Evolutionary conservation across 2,888 invertebrate genomes (phyloP).

Genomic region (Cheilosia soror): DNA sequence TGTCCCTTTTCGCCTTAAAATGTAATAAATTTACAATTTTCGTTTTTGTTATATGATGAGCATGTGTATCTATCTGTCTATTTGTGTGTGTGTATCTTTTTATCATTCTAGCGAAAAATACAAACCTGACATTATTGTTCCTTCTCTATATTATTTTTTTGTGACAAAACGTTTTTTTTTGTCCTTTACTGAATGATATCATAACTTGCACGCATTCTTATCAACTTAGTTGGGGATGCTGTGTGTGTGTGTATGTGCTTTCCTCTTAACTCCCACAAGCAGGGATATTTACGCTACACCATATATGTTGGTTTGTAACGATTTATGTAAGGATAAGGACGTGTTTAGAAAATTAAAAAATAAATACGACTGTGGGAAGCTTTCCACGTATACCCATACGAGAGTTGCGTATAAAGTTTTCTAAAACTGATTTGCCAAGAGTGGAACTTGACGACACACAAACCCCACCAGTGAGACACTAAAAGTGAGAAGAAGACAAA

Average conservation of each 20-base stretch:
- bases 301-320: neutral
- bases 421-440: conserved; percentile 53
- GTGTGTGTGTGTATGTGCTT: no score
- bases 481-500: conserved; percentile 20
- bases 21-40: conserved; percentile 59
- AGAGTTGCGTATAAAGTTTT: conserved; percentile 48
- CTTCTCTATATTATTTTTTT: neutral
- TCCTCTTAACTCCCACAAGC: neutral
- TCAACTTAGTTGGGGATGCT: neutral
- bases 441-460: neutral
- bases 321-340: conserved; percentile 47
- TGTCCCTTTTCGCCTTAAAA: conserved; percentile 50
- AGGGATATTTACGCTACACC: neutral
- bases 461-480: neutral
- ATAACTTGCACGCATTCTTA: conserved; percentile 39
- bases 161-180: conserved; percentile 19
- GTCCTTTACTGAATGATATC: conserved; percentile 11
- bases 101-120: conserved; percentile 7
- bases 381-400: conserved; percentile 16
- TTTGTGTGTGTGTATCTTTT: conserved; percentile 17
- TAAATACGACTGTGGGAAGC: conserved; percentile 40
- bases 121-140: conserved; percentile 6
- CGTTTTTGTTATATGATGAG: neutral
- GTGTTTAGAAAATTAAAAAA: conserved; percentile 70
- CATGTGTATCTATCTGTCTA: conserved; percentile 3